Evolutionary conservation across 2,113 vertebrate genomes (phyloP).

Genomic region (Myotis yumanensis): DNA sequence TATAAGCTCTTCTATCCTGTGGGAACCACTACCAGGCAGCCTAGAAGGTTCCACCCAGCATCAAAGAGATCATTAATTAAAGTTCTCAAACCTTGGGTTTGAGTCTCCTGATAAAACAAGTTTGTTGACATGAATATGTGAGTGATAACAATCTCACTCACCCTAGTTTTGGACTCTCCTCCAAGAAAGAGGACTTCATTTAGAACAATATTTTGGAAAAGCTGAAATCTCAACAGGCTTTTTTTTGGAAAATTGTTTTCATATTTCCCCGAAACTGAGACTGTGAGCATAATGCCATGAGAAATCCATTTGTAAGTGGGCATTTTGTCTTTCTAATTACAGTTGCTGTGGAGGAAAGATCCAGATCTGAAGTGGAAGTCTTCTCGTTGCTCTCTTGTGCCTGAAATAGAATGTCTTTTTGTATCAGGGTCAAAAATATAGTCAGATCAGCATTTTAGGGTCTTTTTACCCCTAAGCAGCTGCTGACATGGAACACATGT

Average conservation of each 20-base stretch:
- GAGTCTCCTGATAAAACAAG: constrained; percentile 26
- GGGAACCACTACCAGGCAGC: not conserved
- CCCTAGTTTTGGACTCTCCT: not conserved
- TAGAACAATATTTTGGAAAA: constrained; percentile 55
- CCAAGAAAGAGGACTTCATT: constrained; percentile 35
- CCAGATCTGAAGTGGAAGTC: not conserved
- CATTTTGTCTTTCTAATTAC: not conserved
- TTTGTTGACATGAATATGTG: not conserved
- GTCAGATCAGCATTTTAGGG: constrained; percentile 24
- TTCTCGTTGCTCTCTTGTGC: not conserved
- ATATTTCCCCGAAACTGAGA: not conserved
- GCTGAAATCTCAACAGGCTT: constrained; percentile 18
- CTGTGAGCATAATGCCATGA: not conserved
- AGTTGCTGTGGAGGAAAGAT: not conserved
- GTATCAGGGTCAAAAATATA: constrained; percentile 15
- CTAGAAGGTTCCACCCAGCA: not conserved
- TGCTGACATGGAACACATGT: constrained; percentile 20
- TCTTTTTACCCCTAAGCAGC: constrained; percentile 44
- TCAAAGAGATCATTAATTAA: not conserved
- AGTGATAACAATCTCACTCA: not conserved
- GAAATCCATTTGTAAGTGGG: not conserved
- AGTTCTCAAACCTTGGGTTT: not conserved
- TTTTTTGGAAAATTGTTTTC: not conserved
- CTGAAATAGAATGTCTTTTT: not conserved
- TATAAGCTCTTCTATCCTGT: not conserved